Evolutionary conservation across 2,797 vertebrate genomes (phyloP), one percentile per base, ranked within the genome.

Genomic region (Lutjanus campechanus): DNA sequence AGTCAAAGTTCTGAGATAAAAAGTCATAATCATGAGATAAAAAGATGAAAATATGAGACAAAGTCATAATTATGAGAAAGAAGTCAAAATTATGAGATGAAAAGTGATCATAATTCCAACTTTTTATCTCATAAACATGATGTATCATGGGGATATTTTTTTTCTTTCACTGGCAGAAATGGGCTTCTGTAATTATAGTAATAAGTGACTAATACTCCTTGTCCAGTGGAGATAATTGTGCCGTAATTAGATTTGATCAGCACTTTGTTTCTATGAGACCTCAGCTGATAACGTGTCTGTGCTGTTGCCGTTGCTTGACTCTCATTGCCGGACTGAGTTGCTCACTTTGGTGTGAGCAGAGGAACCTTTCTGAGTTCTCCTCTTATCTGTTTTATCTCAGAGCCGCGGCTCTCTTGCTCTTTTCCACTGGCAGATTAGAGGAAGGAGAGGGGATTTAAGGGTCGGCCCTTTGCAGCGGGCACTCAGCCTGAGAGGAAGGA

Each of bases 401-500:
- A 60, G 56, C 51, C 7, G 1, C 9, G 8, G 5, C 41, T 1
- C 41, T 1, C 22, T 16, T 15, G 22, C 59, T 65, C 47, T 73
- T 60, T 74, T 63, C 55, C 64, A 43, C 69, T 62, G 3, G 7
- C 17, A 84, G 68, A 82, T 80, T 68, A 81, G 69, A 85, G 63
- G 63, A 13, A 50, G 71, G 20, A 43, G n/a, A 17, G 19, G 25
- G 70, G 76, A 70, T 71, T 79, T 76, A 67, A 44, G 58, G 69
- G 63, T 47, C 50, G 19, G 29, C 36, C 61, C 73, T 79, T 17
- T 74, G 77, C 80, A 63, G 44, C 5, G 47, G 67, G 64, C 84
- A 50, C 71, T 82, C 62, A 62, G 79, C 56, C 76, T 77, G 62
- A 66, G 54, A 86, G 67, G 40, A 82, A 53, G 25, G 40, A 76